Percentiles rank a stretch among this genome's conserved stretches.
Conservation (phyloP, 37 sponge, comb jelly and placozoan genomes). For the Chondrosia reniformis region DNA sequence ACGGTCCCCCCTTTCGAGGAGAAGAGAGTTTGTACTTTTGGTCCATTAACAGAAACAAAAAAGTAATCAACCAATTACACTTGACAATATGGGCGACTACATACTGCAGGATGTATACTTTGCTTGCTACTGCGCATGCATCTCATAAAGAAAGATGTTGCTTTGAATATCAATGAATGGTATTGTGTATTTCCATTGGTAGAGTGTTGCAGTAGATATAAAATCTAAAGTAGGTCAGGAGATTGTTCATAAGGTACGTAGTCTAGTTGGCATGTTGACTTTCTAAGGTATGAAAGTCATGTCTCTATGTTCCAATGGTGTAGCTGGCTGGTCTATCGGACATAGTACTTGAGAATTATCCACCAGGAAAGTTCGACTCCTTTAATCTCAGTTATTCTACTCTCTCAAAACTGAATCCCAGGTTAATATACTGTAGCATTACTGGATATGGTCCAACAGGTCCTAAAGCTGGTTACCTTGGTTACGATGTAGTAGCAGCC, state of each 20-base stretch:
- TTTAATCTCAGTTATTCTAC: slow-evolving; percentile 45
- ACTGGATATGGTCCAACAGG: slow-evolving; percentile 76
- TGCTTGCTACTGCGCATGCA: no score
- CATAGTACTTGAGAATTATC: slow-evolving; percentile 65
- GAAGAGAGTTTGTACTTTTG: slow-evolving; percentile 68
- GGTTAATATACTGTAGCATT: slow-evolving; percentile 69
- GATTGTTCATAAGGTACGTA: slow-evolving; percentile 42
- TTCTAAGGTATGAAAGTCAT: neutral
- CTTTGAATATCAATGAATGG: no score
- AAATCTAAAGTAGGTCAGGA: slow-evolving; percentile 33
- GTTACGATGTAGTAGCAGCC: slow-evolving; percentile 71
- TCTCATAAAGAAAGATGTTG: no score
- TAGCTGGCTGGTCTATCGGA: slow-evolving; percentile 50
- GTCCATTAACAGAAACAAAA: slow-evolving; percentile 82
- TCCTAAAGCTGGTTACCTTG: slow-evolving; percentile 53
- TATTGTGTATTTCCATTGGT: no score
- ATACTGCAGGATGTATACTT: no score
- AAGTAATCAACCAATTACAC: no score
- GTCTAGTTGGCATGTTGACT: neutral
- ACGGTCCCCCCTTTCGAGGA: slow-evolving; percentile 73
- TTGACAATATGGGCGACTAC: no score
- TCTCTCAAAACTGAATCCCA: slow-evolving; percentile 23
- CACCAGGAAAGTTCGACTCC: slow-evolving; percentile 67
- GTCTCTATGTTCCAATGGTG: neutral
- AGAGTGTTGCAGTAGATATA: slow-evolving; percentile 67